Conservation (phyloP, 2,888 invertebrate genomes). For the Drosophila koepferae region DNA sequence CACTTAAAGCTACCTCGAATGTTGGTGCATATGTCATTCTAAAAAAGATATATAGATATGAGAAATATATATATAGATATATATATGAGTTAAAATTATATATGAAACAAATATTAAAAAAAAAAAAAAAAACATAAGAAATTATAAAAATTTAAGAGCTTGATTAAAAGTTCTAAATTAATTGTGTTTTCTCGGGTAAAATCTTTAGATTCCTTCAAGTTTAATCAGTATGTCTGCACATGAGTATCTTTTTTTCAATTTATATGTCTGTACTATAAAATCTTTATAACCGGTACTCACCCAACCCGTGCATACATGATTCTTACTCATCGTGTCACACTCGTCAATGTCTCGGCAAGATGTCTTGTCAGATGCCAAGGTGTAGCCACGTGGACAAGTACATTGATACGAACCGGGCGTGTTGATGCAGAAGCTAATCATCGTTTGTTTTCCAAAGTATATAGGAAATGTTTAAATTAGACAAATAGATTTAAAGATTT, state of each 20-base stretch:
- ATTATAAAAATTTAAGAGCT: not conserved
- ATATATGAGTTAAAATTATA: no score
- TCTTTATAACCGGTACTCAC: conserved; percentile 64
- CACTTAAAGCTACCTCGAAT: conserved; percentile 95
- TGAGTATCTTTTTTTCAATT: not conserved
- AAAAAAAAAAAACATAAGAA: not conserved
- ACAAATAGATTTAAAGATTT: not conserved
- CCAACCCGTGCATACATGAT: conserved; percentile 86
- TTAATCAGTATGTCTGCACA: not conserved
- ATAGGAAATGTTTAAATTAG: not conserved
- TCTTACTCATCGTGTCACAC: conserved; percentile 85
- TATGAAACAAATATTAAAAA: no score
- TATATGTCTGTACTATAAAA: not conserved
- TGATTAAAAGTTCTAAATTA: no score
- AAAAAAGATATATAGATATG: not conserved
- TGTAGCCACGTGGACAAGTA: conserved; percentile 92
- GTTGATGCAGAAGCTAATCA: conserved; percentile 89
- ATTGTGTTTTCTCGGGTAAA: no score
- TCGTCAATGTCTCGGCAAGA: conserved; percentile 94
- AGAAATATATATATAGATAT: no score
- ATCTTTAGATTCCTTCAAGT: not conserved
- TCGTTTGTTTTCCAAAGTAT: not conserved
- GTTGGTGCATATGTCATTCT: conserved; percentile 93
- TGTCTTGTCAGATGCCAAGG: conserved; percentile 89
- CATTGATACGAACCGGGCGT: conserved; percentile 94